Percentiles rank a stretch among this genome's conserved stretches.
Evolutionary conservation across 2,113 vertebrate genomes (phyloP).

Genomic region (Pygoscelis antarcticus): DNA sequence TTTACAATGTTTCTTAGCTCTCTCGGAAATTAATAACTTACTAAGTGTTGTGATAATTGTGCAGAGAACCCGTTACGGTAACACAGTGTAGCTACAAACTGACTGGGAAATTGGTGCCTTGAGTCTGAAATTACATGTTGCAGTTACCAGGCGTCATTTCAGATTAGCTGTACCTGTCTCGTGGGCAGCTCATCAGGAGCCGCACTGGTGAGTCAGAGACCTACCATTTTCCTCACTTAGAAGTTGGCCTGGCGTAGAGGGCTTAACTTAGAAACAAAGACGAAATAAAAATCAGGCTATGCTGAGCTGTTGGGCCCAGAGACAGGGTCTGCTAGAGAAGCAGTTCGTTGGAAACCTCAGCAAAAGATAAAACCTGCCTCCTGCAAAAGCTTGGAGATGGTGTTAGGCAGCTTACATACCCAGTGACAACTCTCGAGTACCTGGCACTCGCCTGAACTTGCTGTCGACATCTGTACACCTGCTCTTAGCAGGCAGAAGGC

Average conservation of each 20-base stretch:
- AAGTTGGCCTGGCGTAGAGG: neutral
- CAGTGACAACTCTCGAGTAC: constrained; percentile 19
- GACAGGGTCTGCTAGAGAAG: neutral
- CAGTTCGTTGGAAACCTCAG: neutral
- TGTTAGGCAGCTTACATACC: neutral
- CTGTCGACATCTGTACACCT: constrained; percentile 56
- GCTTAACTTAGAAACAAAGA: neutral
- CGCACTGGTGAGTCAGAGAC: neutral
- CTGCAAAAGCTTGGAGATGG: neutral
- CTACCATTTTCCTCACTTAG: neutral
- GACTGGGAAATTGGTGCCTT: constrained; percentile 73
- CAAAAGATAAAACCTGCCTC: neutral
- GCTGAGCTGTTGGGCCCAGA: neutral
- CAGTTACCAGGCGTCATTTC: constrained; percentile 65
- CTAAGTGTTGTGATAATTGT: constrained; percentile 57
- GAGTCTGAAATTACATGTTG: constrained; percentile 71
- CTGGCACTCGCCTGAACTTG: neutral
- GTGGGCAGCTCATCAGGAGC: constrained; percentile 34
- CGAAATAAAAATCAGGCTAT: neutral
- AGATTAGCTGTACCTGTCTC: constrained; percentile 58
- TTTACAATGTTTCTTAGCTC: neutral
- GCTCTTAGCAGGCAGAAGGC: constrained; percentile 49
- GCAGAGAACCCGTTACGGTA: constrained; percentile 21
- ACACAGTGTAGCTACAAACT: constrained; percentile 68
- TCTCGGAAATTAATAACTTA: constrained; percentile 23